A percentile compares a stretch with the other conserved stretches of the same genome.
Evolutionary conservation across 92 coral and sea anemone genomes (phyloP).

Genomic region (Galaxea fascicularis): DNA sequence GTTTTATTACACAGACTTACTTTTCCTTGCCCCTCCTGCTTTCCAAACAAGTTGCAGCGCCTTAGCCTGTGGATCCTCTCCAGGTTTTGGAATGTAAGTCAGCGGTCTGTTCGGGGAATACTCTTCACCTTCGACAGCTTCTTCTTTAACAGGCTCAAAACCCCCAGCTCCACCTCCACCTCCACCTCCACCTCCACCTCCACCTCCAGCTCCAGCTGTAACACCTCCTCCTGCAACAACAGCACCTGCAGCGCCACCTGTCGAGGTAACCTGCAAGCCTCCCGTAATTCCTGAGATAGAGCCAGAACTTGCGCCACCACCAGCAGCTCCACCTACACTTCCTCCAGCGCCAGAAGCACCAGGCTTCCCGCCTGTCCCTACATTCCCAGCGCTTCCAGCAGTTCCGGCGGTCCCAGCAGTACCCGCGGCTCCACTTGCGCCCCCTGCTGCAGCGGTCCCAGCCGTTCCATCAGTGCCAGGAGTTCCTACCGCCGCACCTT

Average conservation of each 20-base stretch:
- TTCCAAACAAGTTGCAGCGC: conserved; percentile 31
- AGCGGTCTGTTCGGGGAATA: conserved; percentile 4
- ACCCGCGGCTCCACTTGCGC: not conserved
- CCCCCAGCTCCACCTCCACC: not conserved
- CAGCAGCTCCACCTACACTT: not conserved
- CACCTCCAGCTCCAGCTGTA: not conserved
- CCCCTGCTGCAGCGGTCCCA: conserved; percentile 4
- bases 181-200: not conserved
- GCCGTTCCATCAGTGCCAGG: not conserved
- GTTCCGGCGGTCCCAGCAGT: conserved; percentile 3
- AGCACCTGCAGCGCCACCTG: conserved; percentile 10
- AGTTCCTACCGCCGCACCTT: not conserved
- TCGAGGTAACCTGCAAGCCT: conserved; percentile 7
- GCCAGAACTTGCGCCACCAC: conserved; percentile 12
- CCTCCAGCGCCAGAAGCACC: conserved; percentile 20
- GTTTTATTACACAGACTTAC: conserved; percentile 18
- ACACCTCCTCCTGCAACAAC: conserved; percentile 27
- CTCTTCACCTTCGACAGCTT: not conserved
- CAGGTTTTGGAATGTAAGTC: conserved; percentile 38
- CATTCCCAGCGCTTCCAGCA: not conserved
- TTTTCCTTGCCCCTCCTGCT: conserved; percentile 41
- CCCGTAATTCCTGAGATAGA: conserved; percentile 16
- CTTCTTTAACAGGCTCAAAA: not conserved
- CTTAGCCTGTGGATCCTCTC: conserved; percentile 48
- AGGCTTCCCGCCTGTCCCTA: not conserved